Conservation (phyloP, 2,797 vertebrate genomes). For the Ciconia nigra region DNA sequence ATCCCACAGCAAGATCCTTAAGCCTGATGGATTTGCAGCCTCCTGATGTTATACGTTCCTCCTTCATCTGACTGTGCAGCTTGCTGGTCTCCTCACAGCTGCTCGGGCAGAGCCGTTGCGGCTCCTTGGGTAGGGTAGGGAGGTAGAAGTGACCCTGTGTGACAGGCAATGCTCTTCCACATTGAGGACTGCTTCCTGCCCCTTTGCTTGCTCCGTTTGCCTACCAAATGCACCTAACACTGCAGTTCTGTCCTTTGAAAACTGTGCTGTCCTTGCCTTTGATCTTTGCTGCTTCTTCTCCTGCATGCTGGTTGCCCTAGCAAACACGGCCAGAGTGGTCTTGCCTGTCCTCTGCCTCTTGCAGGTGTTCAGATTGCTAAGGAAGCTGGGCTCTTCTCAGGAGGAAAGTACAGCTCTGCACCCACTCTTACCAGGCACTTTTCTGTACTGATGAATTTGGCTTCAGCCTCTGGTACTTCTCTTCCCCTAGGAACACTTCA, state of each 20-base stretch:
- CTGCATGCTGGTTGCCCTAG: neutral
- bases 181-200: neutral
- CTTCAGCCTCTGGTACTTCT: neutral
- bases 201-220: neutral
- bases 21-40: neutral
- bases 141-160: neutral
- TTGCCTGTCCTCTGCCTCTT: neutral
- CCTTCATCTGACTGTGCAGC: neutral
- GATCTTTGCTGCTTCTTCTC: neutral
- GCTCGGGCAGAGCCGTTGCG: rapidly evolving
- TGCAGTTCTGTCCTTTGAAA: neutral
- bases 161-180: neutral
- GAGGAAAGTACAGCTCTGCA: neutral
- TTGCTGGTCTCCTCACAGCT: neutral
- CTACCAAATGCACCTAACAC: neutral
- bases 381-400: neutral
- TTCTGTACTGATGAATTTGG: neutral
- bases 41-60: neutral
- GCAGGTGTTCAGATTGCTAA: neutral
- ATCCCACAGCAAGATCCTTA: neutral
- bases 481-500: neutral
- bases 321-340: neutral
- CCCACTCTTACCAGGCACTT: neutral
- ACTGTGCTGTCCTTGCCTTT: rapidly evolving
- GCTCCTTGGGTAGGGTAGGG: rapidly evolving